Percentiles rank a stretch among this genome's conserved stretches.
phyloP scores from a whole-genome alignment of 2,797 vertebrate genomes.

The Phrynocephalus guinanensis region DNA sequence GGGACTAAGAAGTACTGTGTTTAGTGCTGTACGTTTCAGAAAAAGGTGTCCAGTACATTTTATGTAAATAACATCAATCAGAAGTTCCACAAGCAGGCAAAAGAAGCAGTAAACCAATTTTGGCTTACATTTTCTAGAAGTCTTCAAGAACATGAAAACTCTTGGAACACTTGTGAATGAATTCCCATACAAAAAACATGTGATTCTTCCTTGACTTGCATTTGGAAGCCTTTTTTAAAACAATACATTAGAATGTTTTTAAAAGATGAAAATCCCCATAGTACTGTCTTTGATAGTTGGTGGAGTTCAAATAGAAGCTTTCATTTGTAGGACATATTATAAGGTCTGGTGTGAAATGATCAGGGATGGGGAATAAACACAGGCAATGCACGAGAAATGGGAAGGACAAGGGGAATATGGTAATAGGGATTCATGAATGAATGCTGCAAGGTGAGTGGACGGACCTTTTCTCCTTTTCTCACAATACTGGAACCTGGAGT shows the following conservation, averaged over 20 bases:
- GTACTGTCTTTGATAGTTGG: not conserved
- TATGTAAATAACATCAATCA: not conserved
- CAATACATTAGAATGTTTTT: not conserved
- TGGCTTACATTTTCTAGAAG: not conserved
- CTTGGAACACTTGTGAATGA: not conserved
- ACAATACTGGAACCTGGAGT: not conserved
- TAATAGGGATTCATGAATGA: not conserved
- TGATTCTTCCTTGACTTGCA: not conserved
- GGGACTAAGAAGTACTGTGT: not conserved
- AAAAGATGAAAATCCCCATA: not conserved
- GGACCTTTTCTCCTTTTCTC: not conserved
- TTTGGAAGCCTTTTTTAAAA: not conserved
- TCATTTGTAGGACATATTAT: not conserved
- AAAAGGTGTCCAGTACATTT: not conserved
- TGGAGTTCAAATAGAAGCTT: not conserved
- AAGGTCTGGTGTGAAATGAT: not conserved
- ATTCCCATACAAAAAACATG: not conserved
- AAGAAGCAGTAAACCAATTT: slow-evolving; percentile 4
- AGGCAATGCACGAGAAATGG: not conserved
- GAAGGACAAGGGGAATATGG: not conserved
- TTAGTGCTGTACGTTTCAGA: not conserved
- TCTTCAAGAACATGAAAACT: not conserved
- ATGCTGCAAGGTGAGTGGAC: not conserved
- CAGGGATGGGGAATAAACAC: not conserved
- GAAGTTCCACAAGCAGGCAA: not conserved